Conservation (phyloP, 2,888 invertebrate species). For the Phyllotreta striolata region DNA sequence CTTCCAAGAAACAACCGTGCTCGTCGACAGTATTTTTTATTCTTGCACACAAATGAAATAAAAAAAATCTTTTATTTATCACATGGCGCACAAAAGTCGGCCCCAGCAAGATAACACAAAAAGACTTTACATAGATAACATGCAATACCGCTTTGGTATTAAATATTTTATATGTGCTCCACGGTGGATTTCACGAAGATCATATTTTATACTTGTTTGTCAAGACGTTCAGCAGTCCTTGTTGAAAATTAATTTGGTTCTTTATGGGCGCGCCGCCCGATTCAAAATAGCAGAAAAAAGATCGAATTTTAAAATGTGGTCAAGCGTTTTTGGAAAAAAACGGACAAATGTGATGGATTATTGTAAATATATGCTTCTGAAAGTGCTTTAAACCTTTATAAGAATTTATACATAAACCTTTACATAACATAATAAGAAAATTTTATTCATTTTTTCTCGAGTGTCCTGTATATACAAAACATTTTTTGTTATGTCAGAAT, state of each 20-base stretch:
- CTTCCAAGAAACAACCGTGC: slow-evolving; percentile 21
- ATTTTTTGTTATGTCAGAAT: too few relatives aligned
- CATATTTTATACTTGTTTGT: slow-evolving; percentile 59
- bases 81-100: slow-evolving; percentile 41
- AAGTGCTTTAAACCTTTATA: too few relatives aligned
- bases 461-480: too few relatives aligned
- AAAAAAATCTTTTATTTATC: slow-evolving; percentile 38
- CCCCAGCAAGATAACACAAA: slow-evolving; percentile 38
- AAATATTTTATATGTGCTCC: slow-evolving; percentile 51
- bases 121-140: slow-evolving; percentile 35
- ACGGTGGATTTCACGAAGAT: slow-evolving; percentile 52
- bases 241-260: slow-evolving; percentile 57
- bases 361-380: not conserved
- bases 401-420: too few relatives aligned
- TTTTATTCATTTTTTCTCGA: too few relatives aligned
- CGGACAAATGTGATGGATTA: not conserved
- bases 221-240: slow-evolving; percentile 57
- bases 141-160: slow-evolving; percentile 41
- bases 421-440: too few relatives aligned
- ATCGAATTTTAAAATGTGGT: slow-evolving; percentile 25
- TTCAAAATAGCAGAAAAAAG: slow-evolving; percentile 45
- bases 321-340: slow-evolving; percentile 17
- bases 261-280: slow-evolving; percentile 47
- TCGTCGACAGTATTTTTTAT: slow-evolving; percentile 35
- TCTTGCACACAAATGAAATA: slow-evolving; percentile 34